Conservation (phyloP, 2,113 vertebrate species). For the Grallaria varia region DNA sequence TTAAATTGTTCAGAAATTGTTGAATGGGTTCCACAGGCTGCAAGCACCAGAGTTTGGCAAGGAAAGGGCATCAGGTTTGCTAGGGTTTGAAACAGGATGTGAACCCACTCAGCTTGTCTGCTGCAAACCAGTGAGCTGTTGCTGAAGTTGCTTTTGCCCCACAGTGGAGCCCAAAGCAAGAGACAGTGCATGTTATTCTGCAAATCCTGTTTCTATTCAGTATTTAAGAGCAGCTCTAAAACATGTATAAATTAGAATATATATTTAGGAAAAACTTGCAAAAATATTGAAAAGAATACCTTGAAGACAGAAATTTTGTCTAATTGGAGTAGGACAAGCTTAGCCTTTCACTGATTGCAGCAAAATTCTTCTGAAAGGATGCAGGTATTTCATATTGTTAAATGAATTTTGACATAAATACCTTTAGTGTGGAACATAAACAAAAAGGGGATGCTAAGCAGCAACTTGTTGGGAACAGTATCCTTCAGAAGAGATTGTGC, state of each 20-base stretch:
- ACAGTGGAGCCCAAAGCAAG: neutral
- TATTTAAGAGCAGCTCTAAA: neutral
- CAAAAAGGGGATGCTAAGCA: neutral
- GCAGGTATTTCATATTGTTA: neutral
- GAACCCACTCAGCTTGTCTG: neutral
- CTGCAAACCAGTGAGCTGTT: neutral
- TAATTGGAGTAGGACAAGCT: neutral
- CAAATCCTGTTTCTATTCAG: neutral
- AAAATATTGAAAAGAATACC: neutral
- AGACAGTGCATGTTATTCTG: neutral
- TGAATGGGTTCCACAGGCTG: neutral
- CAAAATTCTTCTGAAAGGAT: neutral
- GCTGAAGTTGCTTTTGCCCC: neutral
- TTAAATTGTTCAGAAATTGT: neutral
- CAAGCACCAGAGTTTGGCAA: rapidly evolving
- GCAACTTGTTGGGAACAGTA: neutral
- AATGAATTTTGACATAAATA: neutral
- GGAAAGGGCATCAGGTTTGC: neutral
- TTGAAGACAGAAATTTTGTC: neutral
- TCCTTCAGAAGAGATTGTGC: neutral
- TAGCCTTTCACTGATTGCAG: neutral
- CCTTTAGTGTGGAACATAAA: neutral
- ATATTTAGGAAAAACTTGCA: neutral
- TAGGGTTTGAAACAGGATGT: neutral
- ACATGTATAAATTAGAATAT: neutral